Base-by-base conservation (phyloP, 2,797 vertebrate species). In the Mormyrops boulengeri region DNA sequence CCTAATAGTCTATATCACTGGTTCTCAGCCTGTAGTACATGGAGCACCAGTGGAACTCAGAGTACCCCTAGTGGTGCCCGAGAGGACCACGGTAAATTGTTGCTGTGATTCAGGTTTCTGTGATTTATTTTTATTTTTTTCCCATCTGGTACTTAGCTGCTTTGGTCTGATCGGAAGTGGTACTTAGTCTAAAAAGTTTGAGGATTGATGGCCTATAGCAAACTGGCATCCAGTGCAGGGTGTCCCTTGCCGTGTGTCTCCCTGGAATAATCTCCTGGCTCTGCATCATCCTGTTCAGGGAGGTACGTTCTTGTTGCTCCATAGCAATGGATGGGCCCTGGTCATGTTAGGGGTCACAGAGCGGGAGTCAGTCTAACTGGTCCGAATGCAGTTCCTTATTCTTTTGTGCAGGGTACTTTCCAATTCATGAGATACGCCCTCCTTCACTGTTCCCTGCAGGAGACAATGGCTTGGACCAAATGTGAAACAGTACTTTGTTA, bases 401-500 rank as follows among this genome's bases (percentile, higher is more conserved):
- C 19, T 82, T 82, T 47, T 82, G 77, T 82, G 7, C 8, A 22
- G 19, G 41, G 41, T 82, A 44, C 77, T 82, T 82, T 82, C 77
- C 77, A 82, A 9, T 82, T 82, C 77, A 82, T 82, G 77, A 44
- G 41, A 47, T 4, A 82, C 77, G 8, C 77, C 77, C 41, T 82
- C 19, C 41, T 82, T 47, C 38, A 82, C 30, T 77, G 77, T 82
- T 82, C 77, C 41, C 77, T n/a, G 38, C 41, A 82, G 77, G 77
- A 82, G 19, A 82, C 77, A 82, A 82, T 82, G 17, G 77, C 77
- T 22, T 22, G 77, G 77, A 82, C 77, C 77, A 82, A 82, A 82
- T 82, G 38, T 82, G 77, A 82, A 82, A 47, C 77, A 82, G 77
- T 47, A 80, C 73, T 80, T 80, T 82, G 77, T 82, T 47, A 9